Base-by-base conservation (phyloP, 2,888 invertebrate species). In the Allolobophora icterica region DNA sequence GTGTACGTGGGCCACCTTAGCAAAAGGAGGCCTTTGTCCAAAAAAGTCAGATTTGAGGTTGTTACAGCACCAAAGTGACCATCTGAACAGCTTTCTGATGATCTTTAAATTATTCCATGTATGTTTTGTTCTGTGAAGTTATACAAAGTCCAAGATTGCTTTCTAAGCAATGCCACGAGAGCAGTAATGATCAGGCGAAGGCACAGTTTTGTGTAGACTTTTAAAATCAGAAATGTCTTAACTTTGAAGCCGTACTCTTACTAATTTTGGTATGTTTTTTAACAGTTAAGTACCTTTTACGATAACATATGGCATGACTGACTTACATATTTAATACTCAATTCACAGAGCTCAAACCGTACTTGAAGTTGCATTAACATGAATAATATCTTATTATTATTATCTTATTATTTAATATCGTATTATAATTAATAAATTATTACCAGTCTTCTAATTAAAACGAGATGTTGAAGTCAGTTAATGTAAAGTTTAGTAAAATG, bases 101-200 rank as follows among this genome's bases (percentile, higher is more conserved):
- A 71, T 71, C 71, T 71, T 71, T 71, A 11, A 71, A 71, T 71
- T 71, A n/a, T 71, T 71, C 71, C 30, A 71, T 71, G 30, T 71
- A 13, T 71, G 21, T 71, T 71, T 71, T n/a, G 71, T 71, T 71
- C 11, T 71, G 71, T 13, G n/a, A 71, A n/a, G n/a, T 71, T 11
- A 11, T 71, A 71, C 71, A 71, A n/a, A 71, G 38, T n/a, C n/a
- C 30, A 58, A 58, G 58, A 13, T n/a, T n/a, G n/a, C 30, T 71
- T n/a, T 71, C 11, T n/a, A 71, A 71, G 71, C 71, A 71, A 71
- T 71, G 71, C 71, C n/a, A n/a, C 71, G n/a, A 71, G 71, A 71
- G n/a, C 30, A 71, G 6, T 11, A 30, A n/a, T 8, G 6, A 30
- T 71, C 1, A 71, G 30, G 30, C n/a, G 4, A n/a, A 71, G 71